phyloP scores from a whole-genome alignment of 2,113 vertebrate species.

The Elgaria multicarinata region DNA sequence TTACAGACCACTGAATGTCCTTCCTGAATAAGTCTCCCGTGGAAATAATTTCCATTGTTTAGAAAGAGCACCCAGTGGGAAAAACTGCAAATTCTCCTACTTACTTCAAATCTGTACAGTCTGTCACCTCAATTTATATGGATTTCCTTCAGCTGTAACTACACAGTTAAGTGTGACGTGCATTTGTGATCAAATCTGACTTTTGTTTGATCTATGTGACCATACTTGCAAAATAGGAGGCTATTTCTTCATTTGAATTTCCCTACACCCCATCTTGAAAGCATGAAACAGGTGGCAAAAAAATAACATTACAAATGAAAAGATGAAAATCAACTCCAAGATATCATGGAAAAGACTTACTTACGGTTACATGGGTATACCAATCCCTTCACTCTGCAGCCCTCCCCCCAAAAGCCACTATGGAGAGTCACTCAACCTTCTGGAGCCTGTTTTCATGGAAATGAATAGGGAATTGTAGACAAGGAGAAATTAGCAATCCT shows the following conservation, averaged over 20 bases:
- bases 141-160: background rate
- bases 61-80: background rate
- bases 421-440: background rate
- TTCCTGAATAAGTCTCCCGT: background rate
- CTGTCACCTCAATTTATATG: slow-evolving; percentile 18
- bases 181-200: background rate
- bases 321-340: background rate
- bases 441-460: background rate
- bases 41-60: slow-evolving; percentile 2
- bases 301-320: background rate
- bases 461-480: background rate
- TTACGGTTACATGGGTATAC: background rate
- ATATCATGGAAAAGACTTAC: background rate
- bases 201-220: background rate
- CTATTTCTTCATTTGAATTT: background rate
- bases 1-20: background rate
- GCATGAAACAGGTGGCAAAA: background rate
- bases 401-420: background rate
- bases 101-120: background rate
- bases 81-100: background rate
- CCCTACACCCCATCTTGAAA: background rate
- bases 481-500: background rate
- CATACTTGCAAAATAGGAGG: background rate
- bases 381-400: too few relatives aligned
- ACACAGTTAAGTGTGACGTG: background rate